Percentiles rank a stretch among this genome's conserved stretches.
These are phyloP conservation scores for Eulithis prunata DNA, from an alignment of 2,888 invertebrate genomes.

Conservation along the genomic window DNA sequence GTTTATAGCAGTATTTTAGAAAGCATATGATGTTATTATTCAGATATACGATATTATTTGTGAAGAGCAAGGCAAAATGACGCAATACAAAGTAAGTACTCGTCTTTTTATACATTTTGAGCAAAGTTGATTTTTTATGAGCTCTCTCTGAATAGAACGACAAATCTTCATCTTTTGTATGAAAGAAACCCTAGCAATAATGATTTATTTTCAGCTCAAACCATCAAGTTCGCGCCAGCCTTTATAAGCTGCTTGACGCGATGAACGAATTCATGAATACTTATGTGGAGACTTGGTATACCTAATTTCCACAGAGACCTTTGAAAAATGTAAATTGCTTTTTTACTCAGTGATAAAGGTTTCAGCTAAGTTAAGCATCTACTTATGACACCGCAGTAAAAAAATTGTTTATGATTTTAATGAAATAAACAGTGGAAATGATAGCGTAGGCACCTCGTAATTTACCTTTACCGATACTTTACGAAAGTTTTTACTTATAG, in stretches of 20 bases:
- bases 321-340: constrained; percentile 18
- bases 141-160: neutral
- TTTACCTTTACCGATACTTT: no score
- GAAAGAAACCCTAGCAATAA: constrained; percentile 5
- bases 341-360: constrained; percentile 9
- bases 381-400: neutral
- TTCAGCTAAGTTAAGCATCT: constrained; percentile 1
- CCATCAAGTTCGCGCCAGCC: constrained; percentile 15
- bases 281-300: constrained; percentile 21
- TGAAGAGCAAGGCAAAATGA: no score
- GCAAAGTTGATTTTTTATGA: neutral
- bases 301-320: constrained; percentile 11
- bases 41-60: no score
- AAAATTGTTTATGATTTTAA: neutral
- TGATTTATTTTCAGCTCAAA: constrained; percentile 8
- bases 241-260: constrained; percentile 12
- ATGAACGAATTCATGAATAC: constrained; percentile 24
- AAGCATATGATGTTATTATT: no score
- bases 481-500: no score
- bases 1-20: no score
- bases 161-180: neutral
- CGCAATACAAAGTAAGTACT: no score
- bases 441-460: no score
- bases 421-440: neutral
- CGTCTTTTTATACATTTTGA: neutral